These are phyloP conservation scores for Aphelenchoides avenae DNA, from an alignment of 1,140 invertebrate genomes.

Conservation along the genomic window DNA sequence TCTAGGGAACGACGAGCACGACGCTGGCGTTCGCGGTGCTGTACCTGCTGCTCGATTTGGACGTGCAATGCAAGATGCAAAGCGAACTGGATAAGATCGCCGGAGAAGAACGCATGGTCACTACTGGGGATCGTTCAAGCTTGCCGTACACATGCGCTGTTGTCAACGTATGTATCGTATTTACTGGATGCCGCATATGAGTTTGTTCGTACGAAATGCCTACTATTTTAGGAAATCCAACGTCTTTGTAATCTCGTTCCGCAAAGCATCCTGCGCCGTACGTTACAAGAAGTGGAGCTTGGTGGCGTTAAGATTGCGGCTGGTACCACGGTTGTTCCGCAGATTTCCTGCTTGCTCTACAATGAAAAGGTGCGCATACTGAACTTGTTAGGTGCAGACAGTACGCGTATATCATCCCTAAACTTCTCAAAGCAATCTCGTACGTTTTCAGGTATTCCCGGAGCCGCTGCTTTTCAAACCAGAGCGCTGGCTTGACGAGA, in stretches of 20 bases:
- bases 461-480: slow-evolving; percentile 78
- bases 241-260: slow-evolving; percentile 29
- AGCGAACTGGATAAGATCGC: too few relatives aligned
- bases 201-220: neutral
- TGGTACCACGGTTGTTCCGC: slow-evolving; percentile 23
- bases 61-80: too few relatives aligned
- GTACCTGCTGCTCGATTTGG: too few relatives aligned
- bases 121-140: too few relatives aligned
- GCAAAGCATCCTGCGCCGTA: slow-evolving; percentile 20
- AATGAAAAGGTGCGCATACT: slow-evolving; percentile 27
- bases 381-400: neutral
- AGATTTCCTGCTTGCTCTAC: slow-evolving; percentile 28
- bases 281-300: slow-evolving; percentile 25
- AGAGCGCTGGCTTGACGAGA: slow-evolving; percentile 67
- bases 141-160: too few relatives aligned
- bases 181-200: neutral
- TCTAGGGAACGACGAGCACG: too few relatives aligned
- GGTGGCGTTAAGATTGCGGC: neutral
- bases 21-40: too few relatives aligned
- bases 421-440: too few relatives aligned
- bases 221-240: slow-evolving; percentile 27
- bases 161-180: too few relatives aligned
- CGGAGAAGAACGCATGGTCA: too few relatives aligned
- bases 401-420: too few relatives aligned
- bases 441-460: slow-evolving; percentile 68